Conservation (phyloP, 2,888 invertebrate species). For the Elysia crispata region DNA sequence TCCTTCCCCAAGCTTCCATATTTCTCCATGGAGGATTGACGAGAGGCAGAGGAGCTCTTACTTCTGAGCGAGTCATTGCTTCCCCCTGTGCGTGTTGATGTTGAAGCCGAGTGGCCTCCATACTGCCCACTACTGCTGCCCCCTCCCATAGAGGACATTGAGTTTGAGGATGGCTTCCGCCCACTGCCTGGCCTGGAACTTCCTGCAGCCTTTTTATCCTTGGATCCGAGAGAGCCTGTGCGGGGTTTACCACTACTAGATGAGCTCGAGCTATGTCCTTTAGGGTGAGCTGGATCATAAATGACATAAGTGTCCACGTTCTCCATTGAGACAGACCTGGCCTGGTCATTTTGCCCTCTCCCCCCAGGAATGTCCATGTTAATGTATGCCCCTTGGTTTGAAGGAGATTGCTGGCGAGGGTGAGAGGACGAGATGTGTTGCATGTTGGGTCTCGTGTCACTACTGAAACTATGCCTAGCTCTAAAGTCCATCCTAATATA, state of each 20-base stretch:
- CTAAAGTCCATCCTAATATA: slow-evolving; percentile 46
- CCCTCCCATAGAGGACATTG: not conserved
- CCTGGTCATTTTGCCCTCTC: not conserved
- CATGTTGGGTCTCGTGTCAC: not conserved
- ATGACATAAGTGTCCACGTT: slow-evolving; percentile 46
- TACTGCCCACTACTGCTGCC: not conserved
- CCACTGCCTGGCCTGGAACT: slow-evolving; percentile 32
- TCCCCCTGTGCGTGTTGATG: slow-evolving; percentile 36
- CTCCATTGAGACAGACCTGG: slow-evolving; percentile 28
- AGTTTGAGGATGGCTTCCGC: slow-evolving; percentile 33
- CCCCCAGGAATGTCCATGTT: slow-evolving; percentile 31
- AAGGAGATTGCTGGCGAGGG: not conserved
- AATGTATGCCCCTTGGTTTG: slow-evolving; percentile 40
- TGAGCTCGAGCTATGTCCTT: not conserved
- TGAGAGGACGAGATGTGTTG: not conserved
- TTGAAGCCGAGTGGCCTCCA: slow-evolving; percentile 15
- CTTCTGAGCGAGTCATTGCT: slow-evolving; percentile 43
- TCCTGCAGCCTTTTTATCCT: slow-evolving; percentile 35
- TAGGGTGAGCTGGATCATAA: slow-evolving; percentile 44
- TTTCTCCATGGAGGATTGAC: slow-evolving; percentile 46
- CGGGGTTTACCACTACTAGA: slow-evolving; percentile 25
- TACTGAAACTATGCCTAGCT: not conserved
- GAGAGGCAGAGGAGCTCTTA: not conserved
- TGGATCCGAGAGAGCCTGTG: slow-evolving; percentile 46
- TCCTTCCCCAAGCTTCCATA: slow-evolving; percentile 48